These are phyloP conservation scores for Chlamydotis undulata DNA, from an alignment of 2,113 vertebrate species.

Conservation along the genomic window DNA sequence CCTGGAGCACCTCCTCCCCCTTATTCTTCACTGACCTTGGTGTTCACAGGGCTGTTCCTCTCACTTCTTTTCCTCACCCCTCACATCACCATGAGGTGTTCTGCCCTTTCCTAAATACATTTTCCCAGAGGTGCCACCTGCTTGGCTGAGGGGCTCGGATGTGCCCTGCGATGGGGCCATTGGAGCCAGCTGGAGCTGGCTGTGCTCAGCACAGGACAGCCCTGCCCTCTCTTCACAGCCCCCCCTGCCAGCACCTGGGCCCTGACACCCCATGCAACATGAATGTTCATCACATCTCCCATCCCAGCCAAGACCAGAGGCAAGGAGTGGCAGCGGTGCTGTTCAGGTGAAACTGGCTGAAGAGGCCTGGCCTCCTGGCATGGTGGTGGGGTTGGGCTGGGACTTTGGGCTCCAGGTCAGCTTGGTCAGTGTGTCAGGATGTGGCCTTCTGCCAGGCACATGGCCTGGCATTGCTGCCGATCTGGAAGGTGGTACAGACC, in stretches of 20 bases:
- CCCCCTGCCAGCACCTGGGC: background rate
- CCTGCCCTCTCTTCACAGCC: background rate
- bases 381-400: accelerated
- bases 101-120: background rate
- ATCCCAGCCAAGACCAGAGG: background rate
- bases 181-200: accelerated
- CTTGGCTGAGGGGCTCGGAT: background rate
- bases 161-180: accelerated
- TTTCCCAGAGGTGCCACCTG: accelerated
- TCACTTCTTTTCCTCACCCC: background rate
- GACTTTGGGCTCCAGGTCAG: background rate
- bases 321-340: background rate
- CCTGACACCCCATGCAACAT: background rate
- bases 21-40: background rate
- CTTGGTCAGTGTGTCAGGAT: background rate
- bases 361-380: background rate
- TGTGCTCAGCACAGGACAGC: background rate
- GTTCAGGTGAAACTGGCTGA: background rate
- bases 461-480: background rate
- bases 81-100: background rate
- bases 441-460: background rate
- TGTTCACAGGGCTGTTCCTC: background rate
- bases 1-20: background rate
- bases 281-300: background rate
- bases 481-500: background rate